Base-by-base conservation (phyloP, 2,888 invertebrate genomes). In the Linhomoeus sp. region DNA sequence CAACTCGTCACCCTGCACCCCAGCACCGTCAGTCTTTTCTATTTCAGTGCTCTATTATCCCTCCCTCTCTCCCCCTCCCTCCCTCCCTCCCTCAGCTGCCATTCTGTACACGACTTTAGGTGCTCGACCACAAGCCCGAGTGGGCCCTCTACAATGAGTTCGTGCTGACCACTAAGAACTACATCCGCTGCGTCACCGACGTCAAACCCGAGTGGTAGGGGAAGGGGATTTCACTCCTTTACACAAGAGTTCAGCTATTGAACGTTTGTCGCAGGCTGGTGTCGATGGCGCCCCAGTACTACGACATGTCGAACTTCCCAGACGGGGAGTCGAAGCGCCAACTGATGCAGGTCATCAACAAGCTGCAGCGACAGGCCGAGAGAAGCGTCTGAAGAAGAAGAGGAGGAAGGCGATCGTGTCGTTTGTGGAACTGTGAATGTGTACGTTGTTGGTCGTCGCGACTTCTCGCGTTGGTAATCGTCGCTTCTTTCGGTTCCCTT, bases 131-230 rank as follows among this genome's bases (percentile, higher is more conserved):
- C 71, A 97, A 97, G 67, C 97, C 97, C 1, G 97, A 97, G 70
- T 99, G 97, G 97, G 94, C 94, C 38, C 80, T 99, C 50, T 99
- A 99, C 72, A 94, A 99, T 70, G 97, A 99, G 72, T 99, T 99
- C 66, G 97, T 99, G 43, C 74, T 99, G 55, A 99, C 97, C 52
- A 92, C 94, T 50, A 97, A 97, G 72, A 97, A 99, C 70, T 99
- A 97, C 67, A 99, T 99, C 60, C 75, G 97, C 56, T 97, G 94
- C 0, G 92, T 94, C 17, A 92, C 92, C 0, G 97, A 97, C 63
- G 85, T 97, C 54, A 94, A 94, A 74, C 90, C 74, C 14, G 73
- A 74, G 53, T 74, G 74, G 94, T 92, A 19, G 9, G 33, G 3
- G 37, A n/a, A n/a, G n/a, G n/a, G n/a, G n/a, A 19, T 9, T 39